Conservation (phyloP, 2,888 invertebrate species). For the Sinotaia quadrata region DNA sequence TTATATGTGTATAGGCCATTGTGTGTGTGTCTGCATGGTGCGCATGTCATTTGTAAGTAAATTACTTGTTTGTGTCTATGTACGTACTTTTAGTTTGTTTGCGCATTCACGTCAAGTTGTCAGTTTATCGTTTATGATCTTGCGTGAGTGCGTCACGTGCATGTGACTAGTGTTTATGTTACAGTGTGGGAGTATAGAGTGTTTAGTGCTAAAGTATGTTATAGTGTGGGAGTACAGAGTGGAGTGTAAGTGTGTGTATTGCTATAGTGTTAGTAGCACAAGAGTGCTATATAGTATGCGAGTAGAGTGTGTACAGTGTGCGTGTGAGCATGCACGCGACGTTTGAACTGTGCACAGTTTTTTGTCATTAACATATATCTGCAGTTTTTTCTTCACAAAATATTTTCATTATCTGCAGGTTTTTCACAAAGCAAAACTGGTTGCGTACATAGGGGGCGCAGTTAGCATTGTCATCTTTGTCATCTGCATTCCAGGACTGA, state of each 20-base stretch:
- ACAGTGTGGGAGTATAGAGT: not conserved
- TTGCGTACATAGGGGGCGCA: slow-evolving; percentile 53
- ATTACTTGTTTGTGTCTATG: not conserved
- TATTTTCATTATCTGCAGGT: slow-evolving; percentile 24
- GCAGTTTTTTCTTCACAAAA: too few species aligned
- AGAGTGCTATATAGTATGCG: too few species aligned
- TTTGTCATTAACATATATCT: too few species aligned
- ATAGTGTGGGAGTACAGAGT: not conserved
- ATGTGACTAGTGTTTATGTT: slow-evolving; percentile 10
- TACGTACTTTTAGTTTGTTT: too few species aligned
- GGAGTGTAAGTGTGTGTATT: not conserved
- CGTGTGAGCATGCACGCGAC: too few species aligned
- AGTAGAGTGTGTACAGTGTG: too few species aligned
- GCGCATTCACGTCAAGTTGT: too few species aligned
- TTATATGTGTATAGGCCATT: not conserved
- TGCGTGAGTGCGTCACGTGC: not conserved
- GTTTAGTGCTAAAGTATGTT: too few species aligned
- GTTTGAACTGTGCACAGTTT: too few species aligned
- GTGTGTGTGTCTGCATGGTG: not conserved
- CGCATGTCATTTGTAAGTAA: not conserved
- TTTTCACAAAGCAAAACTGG: slow-evolving; percentile 50
- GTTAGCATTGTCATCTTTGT: slow-evolving; percentile 47
- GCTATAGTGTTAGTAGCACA: too few species aligned
- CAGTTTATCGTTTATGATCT: too few species aligned
- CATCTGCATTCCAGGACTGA: slow-evolving; percentile 53